These are phyloP conservation scores for Drosophila eugracilis DNA, from an alignment of 1,140 invertebrate genomes.

Conservation along the genomic window DNA sequence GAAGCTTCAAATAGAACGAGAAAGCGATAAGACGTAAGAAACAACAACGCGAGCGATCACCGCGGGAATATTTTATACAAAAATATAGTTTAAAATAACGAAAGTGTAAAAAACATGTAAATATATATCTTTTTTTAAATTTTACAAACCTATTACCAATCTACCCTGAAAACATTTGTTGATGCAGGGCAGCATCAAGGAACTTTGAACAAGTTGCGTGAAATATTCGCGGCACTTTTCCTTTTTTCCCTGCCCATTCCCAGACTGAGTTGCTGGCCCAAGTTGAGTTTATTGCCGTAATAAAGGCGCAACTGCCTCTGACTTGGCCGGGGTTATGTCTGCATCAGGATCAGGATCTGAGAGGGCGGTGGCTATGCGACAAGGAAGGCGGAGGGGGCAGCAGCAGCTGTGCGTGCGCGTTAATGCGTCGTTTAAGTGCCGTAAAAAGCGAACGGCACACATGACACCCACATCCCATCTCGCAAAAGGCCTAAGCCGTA, in stretches of 20 bases:
- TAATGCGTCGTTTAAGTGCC: conserved; percentile 82
- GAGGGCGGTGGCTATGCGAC: conserved; percentile 6
- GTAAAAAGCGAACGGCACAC: conserved; percentile 77
- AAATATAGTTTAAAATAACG: neutral
- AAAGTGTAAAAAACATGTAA: neutral
- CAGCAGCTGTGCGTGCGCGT: conserved; percentile 79
- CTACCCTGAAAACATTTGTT: neutral
- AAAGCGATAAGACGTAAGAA: too few species aligned
- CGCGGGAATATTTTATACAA: too few species aligned
- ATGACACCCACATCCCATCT: conserved; percentile 10
- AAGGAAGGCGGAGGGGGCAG: conserved; percentile 52
- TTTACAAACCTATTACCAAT: too few species aligned
- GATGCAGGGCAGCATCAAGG: conserved; percentile 7
- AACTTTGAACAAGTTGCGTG: conserved; percentile 62
- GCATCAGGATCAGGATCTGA: conserved; percentile 13
- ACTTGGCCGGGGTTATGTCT: conserved; percentile 50
- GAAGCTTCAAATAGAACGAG: too few species aligned
- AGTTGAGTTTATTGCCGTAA: conserved; percentile 77
- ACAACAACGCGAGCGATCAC: too few species aligned
- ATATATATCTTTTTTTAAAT: neutral
- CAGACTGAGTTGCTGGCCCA: too few species aligned
- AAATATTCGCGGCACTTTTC: conserved; percentile 72
- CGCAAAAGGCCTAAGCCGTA: conserved; percentile 9
- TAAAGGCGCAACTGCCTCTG: conserved; percentile 61
- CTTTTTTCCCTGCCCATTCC: conserved; percentile 10